Evolutionary conservation across 2,797 vertebrate genomes (phyloP), one percentile per base, ranked within the genome.

Genomic region (Erpetoichthys calabaricus): DNA sequence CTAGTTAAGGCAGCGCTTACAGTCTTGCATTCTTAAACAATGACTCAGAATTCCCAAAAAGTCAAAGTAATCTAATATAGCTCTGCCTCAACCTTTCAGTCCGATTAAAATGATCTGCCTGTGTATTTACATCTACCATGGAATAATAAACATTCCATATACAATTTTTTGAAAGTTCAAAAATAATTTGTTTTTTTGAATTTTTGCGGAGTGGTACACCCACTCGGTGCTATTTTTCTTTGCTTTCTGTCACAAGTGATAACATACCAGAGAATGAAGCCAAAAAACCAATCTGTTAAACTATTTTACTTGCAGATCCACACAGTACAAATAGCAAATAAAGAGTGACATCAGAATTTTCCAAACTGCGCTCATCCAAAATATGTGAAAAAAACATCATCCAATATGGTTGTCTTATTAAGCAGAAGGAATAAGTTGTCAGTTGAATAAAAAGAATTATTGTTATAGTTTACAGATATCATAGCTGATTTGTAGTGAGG

Each of bases 221-320:
- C 73, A 62, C 70, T 76, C 71, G 67, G 42, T 59, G 70, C 70
- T 74, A 71, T 77, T 77, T 69, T 70, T 75, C 70, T 70, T 75
- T 66, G 77, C 73, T 74, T 70, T 70, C 61, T 70, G 75, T 64
- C 9, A 55, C 58, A 69, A 68, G 70, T 65, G 66, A 66, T 63
- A 63, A 64, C 63, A 65, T 55, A 56, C 64, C 58, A 55, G 58
- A 56, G 56, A 62, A 64, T 60, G 56, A 64, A 65, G 61, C 62
- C 67, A 57, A 56, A 46, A 62, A 61, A 57, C 25, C 58, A 56
- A 55, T 49, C 56, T 55, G 56, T 64, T 53, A 6, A 55, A 58
- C 60, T 62, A 67, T 67, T 77, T 76, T 49, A 52, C 57, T 58
- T 53, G 10, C 5, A 63, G 57, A 63, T 60, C 57, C 59, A 56